Base-by-base conservation (phyloP, 2,797 vertebrate genomes). In the Limnodromus scolopaceus region DNA sequence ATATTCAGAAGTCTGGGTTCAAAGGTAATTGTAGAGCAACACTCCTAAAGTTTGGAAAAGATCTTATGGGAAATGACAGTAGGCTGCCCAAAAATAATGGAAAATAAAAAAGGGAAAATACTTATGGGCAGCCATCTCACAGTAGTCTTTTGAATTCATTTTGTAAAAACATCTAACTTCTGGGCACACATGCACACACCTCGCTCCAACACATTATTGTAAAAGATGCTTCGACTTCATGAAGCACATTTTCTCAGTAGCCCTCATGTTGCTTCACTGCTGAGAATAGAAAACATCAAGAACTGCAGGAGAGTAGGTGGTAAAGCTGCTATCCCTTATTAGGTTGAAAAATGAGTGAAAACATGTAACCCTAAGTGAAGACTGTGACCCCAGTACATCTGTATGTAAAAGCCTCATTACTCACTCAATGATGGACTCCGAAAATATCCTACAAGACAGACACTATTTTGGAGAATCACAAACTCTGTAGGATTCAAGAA, bases 181-280 rank as follows among this genome's bases (percentile, higher is more conserved):
- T 0, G 2, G 9, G 22, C 30, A 79, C 23, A 27, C 5, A 16
- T 4, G 18, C 12, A 19, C 0, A 4, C 6, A 14, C 7, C 8
- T 58, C 58, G 11, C n/a, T 15, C 30, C 36, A 66, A 34, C 5
- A 54, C 23, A 23, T 65, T 49, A 72, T 0, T 87, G 53, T 23
- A 51, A 55, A 87, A 55, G 16, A 39, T 58, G 16, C 32, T 72
- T 28, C 25, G 45, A 27, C 53, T 69, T 80, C 45, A 38, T 24
- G 8, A 90, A 66, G 65, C 15, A 11, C 19, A n/a, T 69, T 78
- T 85, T 19, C 34, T 48, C 34, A 36, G 32, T 9, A 64, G 51
- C n/a, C 24, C 66, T 55, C 49, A 4, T 5, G 1, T 34, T 9
- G 48, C 48, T 68, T 39, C 57, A 45, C 12, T 64, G 25, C 8